Conservation (phyloP, 92 coral and sea anemone genomes). For the Bergia puertoricense region DNA sequence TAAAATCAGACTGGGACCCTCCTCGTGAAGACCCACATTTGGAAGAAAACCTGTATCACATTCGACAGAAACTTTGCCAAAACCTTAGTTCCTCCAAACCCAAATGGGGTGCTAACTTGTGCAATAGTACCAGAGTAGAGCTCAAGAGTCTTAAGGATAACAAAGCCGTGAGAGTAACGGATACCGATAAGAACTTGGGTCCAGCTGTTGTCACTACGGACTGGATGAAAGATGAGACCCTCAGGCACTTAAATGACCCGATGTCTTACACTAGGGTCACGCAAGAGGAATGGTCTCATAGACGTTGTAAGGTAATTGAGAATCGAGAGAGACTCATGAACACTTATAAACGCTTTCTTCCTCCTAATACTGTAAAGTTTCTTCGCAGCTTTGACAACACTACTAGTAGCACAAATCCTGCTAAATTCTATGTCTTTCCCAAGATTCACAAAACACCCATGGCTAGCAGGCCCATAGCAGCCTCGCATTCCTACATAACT, state of each 20-base stretch:
- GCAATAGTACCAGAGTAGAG: too few species aligned
- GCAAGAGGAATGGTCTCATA: constrained; percentile 35
- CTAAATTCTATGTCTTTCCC: too few species aligned
- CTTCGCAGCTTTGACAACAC: constrained; percentile 42
- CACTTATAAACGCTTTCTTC: constrained; percentile 33
- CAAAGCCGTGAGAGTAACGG: constrained; percentile 22
- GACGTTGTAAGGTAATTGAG: neutral
- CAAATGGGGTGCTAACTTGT: too few species aligned
- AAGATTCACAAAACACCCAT: too few species aligned
- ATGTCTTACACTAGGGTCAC: neutral
- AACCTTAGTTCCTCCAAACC: neutral
- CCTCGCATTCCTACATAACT: too few species aligned
- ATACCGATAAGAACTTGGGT: constrained; percentile 46
- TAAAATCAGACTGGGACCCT: constrained; percentile 45
- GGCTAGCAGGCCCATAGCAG: too few species aligned
- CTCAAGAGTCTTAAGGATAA: constrained; percentile 15
- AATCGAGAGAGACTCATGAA: neutral
- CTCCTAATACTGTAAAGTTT: constrained; percentile 48
- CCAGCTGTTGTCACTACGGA: constrained; percentile 46
- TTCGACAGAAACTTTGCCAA: neutral
- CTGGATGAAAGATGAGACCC: constrained; percentile 37
- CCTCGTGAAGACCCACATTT: constrained; percentile 29
- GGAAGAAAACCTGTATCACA: constrained; percentile 13
- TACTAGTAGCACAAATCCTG: constrained; percentile 40
- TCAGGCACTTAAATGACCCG: constrained; percentile 52